Evolutionary conservation across 1,140 invertebrate species (phyloP).

Genomic region (Frieseomelitta varia): DNA sequence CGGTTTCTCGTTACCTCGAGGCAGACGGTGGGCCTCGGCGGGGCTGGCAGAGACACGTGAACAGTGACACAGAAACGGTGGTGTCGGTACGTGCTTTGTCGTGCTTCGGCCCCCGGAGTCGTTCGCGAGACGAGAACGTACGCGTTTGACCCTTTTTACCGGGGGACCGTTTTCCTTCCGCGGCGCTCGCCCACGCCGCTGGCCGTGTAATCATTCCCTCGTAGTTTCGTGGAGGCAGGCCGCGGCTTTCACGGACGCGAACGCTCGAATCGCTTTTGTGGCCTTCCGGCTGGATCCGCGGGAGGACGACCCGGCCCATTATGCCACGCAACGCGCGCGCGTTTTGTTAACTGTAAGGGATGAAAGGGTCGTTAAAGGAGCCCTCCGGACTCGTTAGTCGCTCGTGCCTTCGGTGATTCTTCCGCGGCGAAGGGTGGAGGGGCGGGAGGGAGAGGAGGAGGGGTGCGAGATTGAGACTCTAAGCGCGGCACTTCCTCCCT

Average conservation of each 20-base stretch:
- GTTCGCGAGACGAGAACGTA: constrained; percentile 10
- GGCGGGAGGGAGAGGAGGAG: not conserved
- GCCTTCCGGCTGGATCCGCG: constrained; percentile 46
- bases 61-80: not conserved
- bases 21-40: constrained; percentile 25
- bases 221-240: constrained; percentile 21
- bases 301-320: constrained; percentile 40
- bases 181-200: constrained; percentile 3
- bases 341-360: constrained; percentile 51
- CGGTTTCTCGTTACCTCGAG: constrained; percentile 67
- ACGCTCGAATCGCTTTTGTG: constrained; percentile 41
- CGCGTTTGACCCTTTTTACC: constrained; percentile 44
- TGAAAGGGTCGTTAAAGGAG: constrained; percentile 32
- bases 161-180: not conserved
- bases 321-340: constrained; percentile 55
- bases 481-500: not conserved
- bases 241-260: constrained; percentile 1
- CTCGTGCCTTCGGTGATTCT: not conserved
- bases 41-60: not conserved
- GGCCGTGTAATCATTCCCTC: constrained; percentile 43
- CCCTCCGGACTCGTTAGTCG: constrained; percentile 38
- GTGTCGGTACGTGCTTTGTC: constrained; percentile 39
- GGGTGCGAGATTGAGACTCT: not conserved
- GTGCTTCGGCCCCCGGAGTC: not conserved
- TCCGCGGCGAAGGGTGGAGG: not conserved